These are phyloP conservation scores for Drosophila aff. DNA, from an alignment of 1,140 invertebrate species.

Conservation along the genomic window DNA sequence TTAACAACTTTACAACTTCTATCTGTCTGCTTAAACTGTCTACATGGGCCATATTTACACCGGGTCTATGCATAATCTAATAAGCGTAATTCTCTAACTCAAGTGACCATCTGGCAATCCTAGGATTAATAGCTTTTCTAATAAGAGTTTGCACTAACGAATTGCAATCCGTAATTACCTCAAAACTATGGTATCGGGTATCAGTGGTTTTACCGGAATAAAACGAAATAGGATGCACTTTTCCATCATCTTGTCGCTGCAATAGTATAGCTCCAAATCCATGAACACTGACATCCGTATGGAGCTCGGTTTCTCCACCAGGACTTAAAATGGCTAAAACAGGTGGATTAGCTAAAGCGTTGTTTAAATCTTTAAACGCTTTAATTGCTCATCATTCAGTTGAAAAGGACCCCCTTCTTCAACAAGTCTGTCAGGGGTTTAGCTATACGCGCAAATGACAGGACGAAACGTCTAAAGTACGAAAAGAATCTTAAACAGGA, in stretches of 20 bases:
- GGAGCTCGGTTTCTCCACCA: neutral
- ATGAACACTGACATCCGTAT: neutral
- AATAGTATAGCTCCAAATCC: neutral
- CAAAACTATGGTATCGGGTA: neutral
- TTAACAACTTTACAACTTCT: no score
- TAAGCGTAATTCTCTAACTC: neutral
- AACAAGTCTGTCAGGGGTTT: no score
- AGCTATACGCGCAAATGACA: no score
- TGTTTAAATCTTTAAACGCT: neutral
- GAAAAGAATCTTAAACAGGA: neutral
- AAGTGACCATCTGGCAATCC: neutral
- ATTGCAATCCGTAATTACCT: neutral
- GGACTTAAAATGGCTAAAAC: slow-evolving; percentile 1
- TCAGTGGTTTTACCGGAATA: neutral
- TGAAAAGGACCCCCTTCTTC: neutral
- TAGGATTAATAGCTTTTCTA: slow-evolving; percentile 4
- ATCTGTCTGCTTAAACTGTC: no score
- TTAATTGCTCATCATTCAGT: neutral
- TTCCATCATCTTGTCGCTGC: neutral
- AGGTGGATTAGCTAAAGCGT: neutral
- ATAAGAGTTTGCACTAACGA: neutral
- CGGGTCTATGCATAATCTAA: no score
- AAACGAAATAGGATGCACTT: neutral
- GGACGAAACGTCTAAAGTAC: neutral
- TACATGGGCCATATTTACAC: no score